Conservation (phyloP, 2,888 invertebrate genomes). For the Oeneis ivallda region DNA sequence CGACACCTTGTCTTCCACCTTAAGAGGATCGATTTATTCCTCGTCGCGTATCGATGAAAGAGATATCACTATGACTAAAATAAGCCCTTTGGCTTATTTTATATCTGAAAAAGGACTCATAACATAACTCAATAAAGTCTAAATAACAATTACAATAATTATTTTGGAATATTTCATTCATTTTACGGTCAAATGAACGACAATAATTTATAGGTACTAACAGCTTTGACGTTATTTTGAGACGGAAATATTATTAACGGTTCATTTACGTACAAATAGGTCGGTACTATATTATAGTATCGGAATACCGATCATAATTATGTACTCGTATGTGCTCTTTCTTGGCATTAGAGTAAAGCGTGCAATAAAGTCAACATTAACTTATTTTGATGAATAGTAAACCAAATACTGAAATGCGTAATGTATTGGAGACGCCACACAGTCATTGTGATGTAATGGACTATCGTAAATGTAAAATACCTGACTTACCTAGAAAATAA, state of each 20-base stretch:
- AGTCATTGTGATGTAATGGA: not conserved
- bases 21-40: too few relatives aligned
- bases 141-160: too few relatives aligned
- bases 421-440: not conserved
- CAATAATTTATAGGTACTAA: not conserved
- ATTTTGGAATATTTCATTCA: slow-evolving; percentile 18
- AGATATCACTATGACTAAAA: too few relatives aligned
- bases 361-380: slow-evolving; percentile 22
- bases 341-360: slow-evolving; percentile 21
- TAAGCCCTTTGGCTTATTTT: too few relatives aligned
- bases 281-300: slow-evolving; percentile 17
- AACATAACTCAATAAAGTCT: too few relatives aligned
- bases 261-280: slow-evolving; percentile 12
- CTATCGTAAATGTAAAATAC: not conserved
- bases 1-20: too few relatives aligned
- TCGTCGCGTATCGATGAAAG: too few relatives aligned
- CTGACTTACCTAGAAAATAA: too few relatives aligned
- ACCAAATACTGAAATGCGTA: slow-evolving; percentile 20
- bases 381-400: slow-evolving; percentile 33
- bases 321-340: slow-evolving; percentile 6
- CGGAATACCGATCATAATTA: not conserved
- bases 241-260: slow-evolving; percentile 17
- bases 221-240: slow-evolving; percentile 18
- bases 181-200: slow-evolving; percentile 9
- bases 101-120: too few relatives aligned